Base-by-base conservation (phyloP, 2,888 invertebrate genomes). In the Rutpela maculata region DNA sequence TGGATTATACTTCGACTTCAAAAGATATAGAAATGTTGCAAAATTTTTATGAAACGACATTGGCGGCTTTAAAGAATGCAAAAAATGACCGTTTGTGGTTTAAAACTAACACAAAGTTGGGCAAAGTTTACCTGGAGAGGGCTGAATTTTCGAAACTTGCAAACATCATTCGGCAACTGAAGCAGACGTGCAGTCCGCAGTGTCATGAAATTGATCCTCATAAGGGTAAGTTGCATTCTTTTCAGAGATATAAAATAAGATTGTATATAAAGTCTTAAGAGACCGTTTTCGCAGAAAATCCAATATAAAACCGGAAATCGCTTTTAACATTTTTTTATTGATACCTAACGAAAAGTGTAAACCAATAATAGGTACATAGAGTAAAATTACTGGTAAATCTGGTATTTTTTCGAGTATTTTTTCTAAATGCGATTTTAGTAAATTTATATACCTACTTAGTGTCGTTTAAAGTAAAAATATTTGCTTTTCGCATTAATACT, bases 41-140 rank as follows among this genome's bases (percentile, higher is more conserved):
- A 92, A 96, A 99, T 87, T 99, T 99, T 90, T 99, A 99, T 90
- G 98, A 99, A 90, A 99, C 97, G 0, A 98, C 98, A 0, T 90
- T 98, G 85, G 97, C 97, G 85, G 97, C 97, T 1, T 89, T 98
- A 72, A 97, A 97, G 88, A 98, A 99, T 91, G 98, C 99, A 0
- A 99, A 99, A 90, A 99, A 99, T 89, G 99, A 99, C 89, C 92
- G 99, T 77, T 91, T 99, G 73, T 99, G 99, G 99, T 99, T 99
- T 89, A 99, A 99, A 90, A 99, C 99, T 0, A 99, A 99, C 89
- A 98, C 98, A 0, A 99, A 99, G 91, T 91, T 99, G 57, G 99
- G 99, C 55, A 99, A 99, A 90, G 92, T 99, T 26, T 99, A 99
- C 89, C 98, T 98, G 86, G 99, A 99, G 90, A 92, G 98, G 73